Evolutionary conservation across 2,113 vertebrate genomes (phyloP), one percentile per base, ranked within the genome.

Genomic region (Phalacrocorax brasilianus): DNA sequence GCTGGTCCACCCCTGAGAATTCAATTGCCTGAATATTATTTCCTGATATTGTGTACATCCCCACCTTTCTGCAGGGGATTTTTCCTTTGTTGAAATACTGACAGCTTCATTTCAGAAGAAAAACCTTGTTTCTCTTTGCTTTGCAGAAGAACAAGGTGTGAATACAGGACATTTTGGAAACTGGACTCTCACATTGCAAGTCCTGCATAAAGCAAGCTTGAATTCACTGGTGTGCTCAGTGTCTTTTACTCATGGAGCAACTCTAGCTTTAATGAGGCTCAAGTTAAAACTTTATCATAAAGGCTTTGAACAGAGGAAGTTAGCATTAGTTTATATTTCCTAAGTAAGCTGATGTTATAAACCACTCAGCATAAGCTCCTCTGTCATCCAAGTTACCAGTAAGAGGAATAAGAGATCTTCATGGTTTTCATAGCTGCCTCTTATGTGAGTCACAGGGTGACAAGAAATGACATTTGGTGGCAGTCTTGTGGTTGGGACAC

Each of bases 381-480:
- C 4, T 86, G 27, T 86, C 53, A 83, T 70, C 42, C 50, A 66
- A 7, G 45, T 40, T 35, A 40, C 59, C 33, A 53, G 20, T 19
- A 88, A 78, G 14, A 62, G 45, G 20, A 93, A 38, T n/a, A 40
- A 32, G 22, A 89, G 24, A 68, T 3, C 47, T 59, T 53, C 11
- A 7, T 86, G 38, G 24, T 58, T 77, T 93, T 80, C 59, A 53
- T 27, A 86, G 61, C 61, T 83, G 53, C 15, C 33, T 52, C 40
- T 82, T 76, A 30, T 58, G 22, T 63, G 83, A 86, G 86, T 95
- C 94, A 96, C 35, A 19, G 53, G 8, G 59, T 75, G 50, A 66
- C 66, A 95, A 91, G 63, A 92, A 94, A 83, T 66, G 17, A 53
- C 53, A 62, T 92, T 88, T 90, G 71, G 59, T 88, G 92, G 49